Base-by-base conservation (phyloP, 2,888 invertebrate genomes). In the Eudasyphora cyanicolor region DNA sequence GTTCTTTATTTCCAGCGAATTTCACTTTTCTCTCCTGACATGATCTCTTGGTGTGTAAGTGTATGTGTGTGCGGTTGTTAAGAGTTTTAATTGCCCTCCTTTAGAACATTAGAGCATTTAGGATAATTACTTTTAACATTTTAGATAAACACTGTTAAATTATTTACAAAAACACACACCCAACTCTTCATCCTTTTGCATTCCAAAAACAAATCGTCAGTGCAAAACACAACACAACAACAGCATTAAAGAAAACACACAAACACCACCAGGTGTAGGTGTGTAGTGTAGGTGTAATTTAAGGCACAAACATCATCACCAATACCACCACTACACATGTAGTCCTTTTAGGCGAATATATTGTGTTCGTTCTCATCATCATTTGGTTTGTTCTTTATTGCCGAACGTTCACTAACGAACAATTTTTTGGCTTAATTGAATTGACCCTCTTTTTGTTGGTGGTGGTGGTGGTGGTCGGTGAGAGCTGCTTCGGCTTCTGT, bases 361-460 rank as follows among this genome's bases (percentile, higher is more conserved):
- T 38, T 38, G 42, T 29, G 73, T 29, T n/a, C n/a, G n/a, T 83
- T 76, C 57, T 76, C 51, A 29, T 51, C 14, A n/a, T n/a, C 67
- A 42, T 67, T 67, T 21, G 8, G 21, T 64, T 21, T 6, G 38
- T 38, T 38, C 38, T 67, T 67, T 67, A 67, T 67, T 67, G 67
- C 67, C 42, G 42, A 67, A 67, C n/a, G 38, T 67, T 21, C 38
- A 38, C 64, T 76, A 80, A 82, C 62, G 29, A 79, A 76, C 60
- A 74, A 77, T 77, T 80, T n/a, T 54, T 80, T 70, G 54, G 62
- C 69, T 75, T 78, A 81, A 84, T 76, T 81, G 73, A 84, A 84
- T 84, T 84, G 84, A 79, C 81, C 84, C 78, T 69, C 21, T 81
- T 81, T 71, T 49, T 69, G 14, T 5, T 32, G 57, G 62, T 14